Conservation (phyloP, 92 coral and sea anemone genomes). For the Montipora capitata region DNA sequence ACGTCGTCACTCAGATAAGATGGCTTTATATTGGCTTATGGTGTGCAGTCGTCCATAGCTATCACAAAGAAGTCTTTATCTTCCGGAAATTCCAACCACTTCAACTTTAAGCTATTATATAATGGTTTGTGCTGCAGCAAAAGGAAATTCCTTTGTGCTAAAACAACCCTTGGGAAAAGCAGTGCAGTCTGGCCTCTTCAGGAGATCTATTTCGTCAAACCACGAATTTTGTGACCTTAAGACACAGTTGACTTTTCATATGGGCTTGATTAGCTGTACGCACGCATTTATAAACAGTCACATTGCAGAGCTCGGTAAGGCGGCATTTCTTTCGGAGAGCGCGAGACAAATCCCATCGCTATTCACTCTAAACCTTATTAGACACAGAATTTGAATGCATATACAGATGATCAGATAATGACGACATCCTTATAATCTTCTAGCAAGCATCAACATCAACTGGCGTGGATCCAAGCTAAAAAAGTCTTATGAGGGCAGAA, state of each 20-base stretch:
- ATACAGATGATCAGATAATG: background rate
- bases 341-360: no score
- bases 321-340: no score
- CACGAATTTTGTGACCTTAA: background rate
- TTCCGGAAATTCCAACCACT: conserved; percentile 43
- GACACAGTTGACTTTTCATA: background rate
- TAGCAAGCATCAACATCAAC: background rate
- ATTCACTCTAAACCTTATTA: no score
- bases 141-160: background rate
- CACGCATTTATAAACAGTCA: background rate
- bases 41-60: background rate
- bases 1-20: background rate
- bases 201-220: background rate
- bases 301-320: background rate
- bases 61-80: conserved; percentile 6
- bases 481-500: background rate
- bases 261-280: no score
- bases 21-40: background rate
- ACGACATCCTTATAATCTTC: background rate
- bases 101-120: background rate
- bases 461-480: conserved; percentile 1
- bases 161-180: background rate
- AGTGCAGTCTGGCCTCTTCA: background rate
- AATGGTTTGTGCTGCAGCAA: background rate
- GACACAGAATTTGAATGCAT: no score